Base-by-base conservation (phyloP, 2,113 vertebrate species). In the Crotalus tigris region DNA sequence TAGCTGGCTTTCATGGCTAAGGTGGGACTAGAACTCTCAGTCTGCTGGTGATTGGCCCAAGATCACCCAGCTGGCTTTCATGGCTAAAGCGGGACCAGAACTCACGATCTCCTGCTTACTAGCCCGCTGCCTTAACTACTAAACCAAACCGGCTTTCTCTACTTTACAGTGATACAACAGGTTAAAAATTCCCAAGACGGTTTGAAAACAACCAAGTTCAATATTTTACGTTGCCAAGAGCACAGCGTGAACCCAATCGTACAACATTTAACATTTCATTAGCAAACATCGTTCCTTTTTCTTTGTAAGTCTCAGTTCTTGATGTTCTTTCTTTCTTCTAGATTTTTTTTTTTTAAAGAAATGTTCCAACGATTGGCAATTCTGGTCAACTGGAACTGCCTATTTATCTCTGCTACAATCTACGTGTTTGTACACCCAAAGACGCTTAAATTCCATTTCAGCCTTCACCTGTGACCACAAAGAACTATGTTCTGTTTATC, bases 381-480 rank as follows among this genome's bases (percentile, higher is more conserved):
- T 64, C 88, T 91, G 57, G 86, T 85, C 93, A 89, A 89, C 93
- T 19, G 94, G 92, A 44, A 92, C 58, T 89, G 59, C 54, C 59
- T 49, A 29, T 69, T 91, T 93, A 95, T 89, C 93, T 96, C 96
- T 94, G 89, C 93, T 94, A 93, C 86, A 87, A 95, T 93, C 94
- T 93, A 94, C 93, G 23, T 0, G 89, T 51, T 90, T 95, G 94
- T 96, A 94, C 53, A 96, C n/a, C 0, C 10, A 95, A 75, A 81
- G 6, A 23, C 7, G 91, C 92, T 95, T 92, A 94, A 92, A 94
- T 95, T 94, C 81, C 94, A 39, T 94, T 97, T 96, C 94, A 94
- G 95, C 95, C 93, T 90, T 95, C 93, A 95, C 94, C 96, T 97
- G 94, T 69, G 94, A 95, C 94, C 95, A 96, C 95, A 96, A 96